Evolutionary conservation across 2,888 invertebrate species (phyloP), one percentile per base, ranked within the genome.

Genomic region (Lochmaea crataegi): DNA sequence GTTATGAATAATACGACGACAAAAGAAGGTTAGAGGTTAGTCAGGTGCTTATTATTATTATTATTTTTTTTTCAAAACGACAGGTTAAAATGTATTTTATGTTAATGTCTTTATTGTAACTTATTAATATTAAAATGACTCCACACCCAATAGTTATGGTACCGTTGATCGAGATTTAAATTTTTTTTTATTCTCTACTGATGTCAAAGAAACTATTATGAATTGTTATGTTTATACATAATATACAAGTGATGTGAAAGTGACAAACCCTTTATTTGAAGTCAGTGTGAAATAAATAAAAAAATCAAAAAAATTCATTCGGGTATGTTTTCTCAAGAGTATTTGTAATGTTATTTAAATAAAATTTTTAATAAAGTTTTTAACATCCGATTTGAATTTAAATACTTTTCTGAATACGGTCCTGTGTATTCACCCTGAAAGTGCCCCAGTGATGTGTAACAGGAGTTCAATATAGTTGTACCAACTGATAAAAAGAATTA

Each of bases 51-150:
- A 64, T 64, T 65, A 69, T 69, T 51, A 51, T n/a, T 45, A 45
- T 69, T 69, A 48, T 68, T 68, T 41, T 70, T 51, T 68, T 68
- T 63, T 48, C 45, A 45, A 67, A 70, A 65, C 48, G 70, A 70
- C 70, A 70, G 64, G 41, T 70, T 65, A 45, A 70, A 70, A 64
- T 70, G 70, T 70, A 70, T 70, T 70, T 70, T 70, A 70, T 70
- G 70, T 64, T 70, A 70, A 70, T 70, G 70, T 65, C 70, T 70
- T 41, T 70, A 70, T 70, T 45, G 64, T 65, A 45, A 9, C 64
- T 64, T 65, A 70, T 70, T 70, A 70, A 70, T 70, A 64, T 70
- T 70, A 57, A 70, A 70, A 63, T 60, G 42, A 64, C n/a, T 70
- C 70, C 70, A 41, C 64, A 58, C 70, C 70, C 57, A 69, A 45